Conservation (phyloP, 2,797 vertebrate species). For the Sternotherus odoratus region DNA sequence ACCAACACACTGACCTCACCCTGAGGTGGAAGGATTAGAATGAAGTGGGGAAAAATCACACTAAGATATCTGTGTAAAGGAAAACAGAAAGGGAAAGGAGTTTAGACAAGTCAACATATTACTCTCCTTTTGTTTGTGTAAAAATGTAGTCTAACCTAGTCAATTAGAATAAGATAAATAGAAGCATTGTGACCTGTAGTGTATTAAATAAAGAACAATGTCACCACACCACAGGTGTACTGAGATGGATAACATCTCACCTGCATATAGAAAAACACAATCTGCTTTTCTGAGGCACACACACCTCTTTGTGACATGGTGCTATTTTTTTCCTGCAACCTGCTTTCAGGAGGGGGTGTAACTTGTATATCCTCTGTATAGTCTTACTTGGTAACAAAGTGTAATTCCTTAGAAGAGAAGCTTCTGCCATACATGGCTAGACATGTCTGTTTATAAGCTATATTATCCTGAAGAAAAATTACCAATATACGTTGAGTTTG, state of each 20-base stretch:
- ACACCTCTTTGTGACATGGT: background rate
- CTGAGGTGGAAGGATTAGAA: background rate
- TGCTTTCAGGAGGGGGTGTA: background rate
- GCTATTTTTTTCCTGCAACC: background rate
- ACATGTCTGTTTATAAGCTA: background rate
- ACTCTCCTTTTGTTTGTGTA: background rate
- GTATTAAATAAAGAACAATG: background rate
- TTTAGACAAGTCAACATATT: background rate
- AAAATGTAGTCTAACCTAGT: background rate
- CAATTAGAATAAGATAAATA: background rate
- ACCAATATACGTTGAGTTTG: background rate
- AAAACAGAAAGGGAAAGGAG: background rate
- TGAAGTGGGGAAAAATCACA: background rate
- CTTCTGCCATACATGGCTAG: background rate
- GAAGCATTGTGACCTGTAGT: background rate
- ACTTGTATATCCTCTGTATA: background rate
- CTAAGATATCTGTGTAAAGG: accelerated
- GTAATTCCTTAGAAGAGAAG: background rate
- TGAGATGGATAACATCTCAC: background rate
- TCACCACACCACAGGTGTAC: background rate
- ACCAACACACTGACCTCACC: background rate
- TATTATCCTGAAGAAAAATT: background rate
- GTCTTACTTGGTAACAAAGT: background rate
- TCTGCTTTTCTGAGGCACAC: background rate
- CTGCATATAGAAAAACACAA: background rate